Conservation (phyloP, 1,140 invertebrate genomes). For the Pachypeltis micranthus region DNA sequence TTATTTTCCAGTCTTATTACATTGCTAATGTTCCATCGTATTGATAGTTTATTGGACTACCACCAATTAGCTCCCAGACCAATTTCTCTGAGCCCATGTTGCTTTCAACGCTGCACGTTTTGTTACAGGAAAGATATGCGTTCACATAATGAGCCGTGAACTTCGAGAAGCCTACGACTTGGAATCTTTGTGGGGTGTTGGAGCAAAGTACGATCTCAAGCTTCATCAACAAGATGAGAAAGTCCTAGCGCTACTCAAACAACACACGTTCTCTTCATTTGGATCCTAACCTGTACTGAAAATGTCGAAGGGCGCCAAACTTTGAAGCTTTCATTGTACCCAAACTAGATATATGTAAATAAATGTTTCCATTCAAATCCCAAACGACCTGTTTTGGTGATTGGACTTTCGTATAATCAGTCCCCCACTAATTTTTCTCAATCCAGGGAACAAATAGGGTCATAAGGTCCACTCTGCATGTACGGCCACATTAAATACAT, state of each 20-base stretch:
- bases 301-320: too few relatives aligned
- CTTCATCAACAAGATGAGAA: constrained; percentile 45
- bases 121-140: constrained; percentile 68
- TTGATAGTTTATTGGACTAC: too few relatives aligned
- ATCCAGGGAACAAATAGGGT: too few relatives aligned
- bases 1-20: too few relatives aligned
- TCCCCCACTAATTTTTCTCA: too few relatives aligned
- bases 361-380: too few relatives aligned
- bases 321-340: neutral
- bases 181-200: constrained; percentile 81
- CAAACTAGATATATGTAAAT: constrained; percentile 1
- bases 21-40: too few relatives aligned
- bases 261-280: constrained; percentile 34
- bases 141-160: constrained; percentile 72
- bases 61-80: neutral
- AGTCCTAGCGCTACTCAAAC: constrained; percentile 45
- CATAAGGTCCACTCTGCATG: too few relatives aligned
- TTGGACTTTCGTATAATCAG: too few relatives aligned
- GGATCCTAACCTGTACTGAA: too few relatives aligned
- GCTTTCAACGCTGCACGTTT: constrained; percentile 15
- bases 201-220: constrained; percentile 62
- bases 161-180: constrained; percentile 66
- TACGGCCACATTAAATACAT: too few relatives aligned
- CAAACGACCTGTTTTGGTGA: too few relatives aligned
- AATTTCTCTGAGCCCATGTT: neutral